phyloP scores from a whole-genome alignment of 1,140 invertebrate genomes.

The Drosophila sucinea region DNA sequence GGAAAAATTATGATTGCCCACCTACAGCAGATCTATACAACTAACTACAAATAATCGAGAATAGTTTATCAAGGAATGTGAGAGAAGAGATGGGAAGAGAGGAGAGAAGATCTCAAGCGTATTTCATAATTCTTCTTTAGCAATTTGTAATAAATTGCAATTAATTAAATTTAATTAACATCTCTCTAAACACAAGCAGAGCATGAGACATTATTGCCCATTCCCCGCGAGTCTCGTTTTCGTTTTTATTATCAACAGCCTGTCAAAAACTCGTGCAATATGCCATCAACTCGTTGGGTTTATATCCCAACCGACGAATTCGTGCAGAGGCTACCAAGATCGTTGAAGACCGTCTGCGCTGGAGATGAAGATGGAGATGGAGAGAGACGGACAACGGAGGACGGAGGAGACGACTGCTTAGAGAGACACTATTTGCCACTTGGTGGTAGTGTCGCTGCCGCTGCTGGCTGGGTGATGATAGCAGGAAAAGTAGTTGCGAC shows the following conservation, averaged over 20 bases:
- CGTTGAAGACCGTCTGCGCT: neutral
- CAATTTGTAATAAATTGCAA: conserved; percentile 59
- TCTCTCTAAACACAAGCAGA: conserved; percentile 55
- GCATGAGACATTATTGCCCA: conserved; percentile 35
- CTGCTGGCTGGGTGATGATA: conserved; percentile 7
- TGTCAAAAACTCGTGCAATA: conserved; percentile 70
- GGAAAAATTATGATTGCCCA: conserved; percentile 11
- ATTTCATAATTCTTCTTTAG: conserved; percentile 29
- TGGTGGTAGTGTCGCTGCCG: neutral
- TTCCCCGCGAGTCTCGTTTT: conserved; percentile 52
- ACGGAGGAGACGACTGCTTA: no score
- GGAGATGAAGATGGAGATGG: neutral
- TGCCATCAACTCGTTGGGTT: conserved; percentile 63
- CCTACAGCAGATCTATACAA: conserved; percentile 8
- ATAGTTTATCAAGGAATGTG: conserved; percentile 12
- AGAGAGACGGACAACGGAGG: no score
- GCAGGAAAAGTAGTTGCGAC: conserved; percentile 37
- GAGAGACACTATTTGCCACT: conserved; percentile 3
- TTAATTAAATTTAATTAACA: conserved; percentile 74
- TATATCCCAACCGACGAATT: conserved; percentile 61
- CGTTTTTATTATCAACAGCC: conserved; percentile 74
- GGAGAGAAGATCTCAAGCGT: neutral
- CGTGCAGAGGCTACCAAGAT: conserved; percentile 62
- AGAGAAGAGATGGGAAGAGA: neutral
- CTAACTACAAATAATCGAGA: conserved; percentile 8